A percentile compares a stretch with the other conserved stretches of the same genome.
Conservation (phyloP, 2,797 vertebrate genomes). For the Odontamblyopus rebecca region DNA sequence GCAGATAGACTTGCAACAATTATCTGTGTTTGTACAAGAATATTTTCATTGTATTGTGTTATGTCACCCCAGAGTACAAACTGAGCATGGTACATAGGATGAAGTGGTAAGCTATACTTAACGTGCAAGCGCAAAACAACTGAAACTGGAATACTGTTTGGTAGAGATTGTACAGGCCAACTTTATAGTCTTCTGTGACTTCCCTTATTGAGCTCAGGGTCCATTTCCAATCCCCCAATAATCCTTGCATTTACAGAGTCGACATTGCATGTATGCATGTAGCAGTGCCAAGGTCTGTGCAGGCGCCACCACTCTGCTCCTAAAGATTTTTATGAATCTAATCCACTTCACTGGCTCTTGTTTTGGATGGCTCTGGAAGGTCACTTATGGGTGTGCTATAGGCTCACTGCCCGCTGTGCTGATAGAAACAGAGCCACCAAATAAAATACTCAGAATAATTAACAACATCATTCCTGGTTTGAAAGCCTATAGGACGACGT, state of each 20-base stretch:
- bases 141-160: background rate
- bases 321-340: slow-evolving; percentile 61
- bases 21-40: background rate
- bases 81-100: background rate
- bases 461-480: slow-evolving; percentile 61
- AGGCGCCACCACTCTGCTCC: slow-evolving; percentile 42
- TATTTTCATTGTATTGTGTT: background rate
- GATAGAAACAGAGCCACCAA: slow-evolving; percentile 64
- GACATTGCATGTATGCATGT: slow-evolving; percentile 12
- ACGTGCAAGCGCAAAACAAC: background rate
- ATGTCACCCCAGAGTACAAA: background rate
- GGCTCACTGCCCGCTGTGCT: slow-evolving; percentile 51
- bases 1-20: background rate
- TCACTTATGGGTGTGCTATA: slow-evolving; percentile 35
- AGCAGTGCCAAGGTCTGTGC: slow-evolving; percentile 38
- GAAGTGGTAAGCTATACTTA: background rate
- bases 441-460: slow-evolving; percentile 63
- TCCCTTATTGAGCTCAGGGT: slow-evolving; percentile 27
- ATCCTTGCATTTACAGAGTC: slow-evolving; percentile 20
- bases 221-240: slow-evolving; percentile 30
- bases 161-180: slow-evolving; percentile 8
- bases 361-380: slow-evolving; percentile 50
- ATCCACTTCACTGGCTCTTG: slow-evolving; percentile 62
- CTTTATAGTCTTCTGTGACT: slow-evolving; percentile 35
- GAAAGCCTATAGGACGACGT: slow-evolving; percentile 44